phyloP scores from a whole-genome alignment of 2,113 vertebrate species.

The Zosterops japonicus region DNA sequence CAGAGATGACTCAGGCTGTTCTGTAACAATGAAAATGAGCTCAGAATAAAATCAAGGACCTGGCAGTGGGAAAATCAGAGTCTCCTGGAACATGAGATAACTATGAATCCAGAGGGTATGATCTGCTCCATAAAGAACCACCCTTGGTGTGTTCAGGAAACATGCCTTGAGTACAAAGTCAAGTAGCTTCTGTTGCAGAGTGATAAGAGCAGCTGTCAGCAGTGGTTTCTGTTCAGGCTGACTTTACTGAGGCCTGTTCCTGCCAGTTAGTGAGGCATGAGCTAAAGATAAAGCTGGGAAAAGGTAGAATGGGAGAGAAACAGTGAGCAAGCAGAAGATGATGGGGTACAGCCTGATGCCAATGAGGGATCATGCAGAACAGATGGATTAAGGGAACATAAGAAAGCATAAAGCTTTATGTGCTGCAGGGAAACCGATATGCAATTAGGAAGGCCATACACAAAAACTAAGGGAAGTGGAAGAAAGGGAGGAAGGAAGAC shows the following conservation, averaged over 20 bases:
- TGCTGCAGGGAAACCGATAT: neutral
- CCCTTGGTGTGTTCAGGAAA: neutral
- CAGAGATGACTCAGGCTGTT: neutral
- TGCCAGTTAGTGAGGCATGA: neutral
- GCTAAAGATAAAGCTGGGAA: neutral
- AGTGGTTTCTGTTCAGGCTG: neutral
- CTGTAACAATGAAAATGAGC: neutral
- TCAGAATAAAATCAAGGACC: neutral
- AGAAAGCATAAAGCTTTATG: neutral
- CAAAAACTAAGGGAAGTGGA: neutral
- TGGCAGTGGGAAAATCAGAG: neutral
- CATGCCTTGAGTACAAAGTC: neutral
- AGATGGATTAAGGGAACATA: neutral
- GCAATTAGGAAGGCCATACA: neutral
- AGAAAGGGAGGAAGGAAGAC: neutral
- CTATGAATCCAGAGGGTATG: neutral
- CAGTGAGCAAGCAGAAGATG: neutral
- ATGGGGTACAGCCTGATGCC: fast-evolving
- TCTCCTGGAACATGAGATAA: neutral
- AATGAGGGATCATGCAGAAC: neutral
- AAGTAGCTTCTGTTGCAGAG: neutral
- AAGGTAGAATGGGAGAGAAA: neutral
- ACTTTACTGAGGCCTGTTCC: neutral
- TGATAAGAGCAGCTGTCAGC: neutral
- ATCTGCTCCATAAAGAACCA: neutral